Evolutionary conservation across 1,140 invertebrate species (phyloP).

Genomic region (Drosophila paulistorum): DNA sequence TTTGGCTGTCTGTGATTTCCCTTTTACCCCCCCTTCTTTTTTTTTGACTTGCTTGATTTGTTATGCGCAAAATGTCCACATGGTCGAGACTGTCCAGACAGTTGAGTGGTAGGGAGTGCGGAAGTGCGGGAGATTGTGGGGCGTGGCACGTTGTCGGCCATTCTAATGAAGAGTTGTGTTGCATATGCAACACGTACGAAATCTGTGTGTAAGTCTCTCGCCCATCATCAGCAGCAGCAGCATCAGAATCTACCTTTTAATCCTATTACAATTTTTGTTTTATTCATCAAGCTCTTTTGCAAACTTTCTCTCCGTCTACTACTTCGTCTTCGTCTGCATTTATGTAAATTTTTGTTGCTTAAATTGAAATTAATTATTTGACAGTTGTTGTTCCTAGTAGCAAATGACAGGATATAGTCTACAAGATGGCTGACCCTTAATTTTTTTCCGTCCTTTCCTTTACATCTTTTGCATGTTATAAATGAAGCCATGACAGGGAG

Average conservation of each 20-base stretch:
- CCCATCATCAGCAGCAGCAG: constrained; percentile 47
- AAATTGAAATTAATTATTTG: constrained; percentile 81
- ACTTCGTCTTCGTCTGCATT: constrained; percentile 43
- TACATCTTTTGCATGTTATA: constrained; percentile 53
- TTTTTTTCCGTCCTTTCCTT: constrained; percentile 12
- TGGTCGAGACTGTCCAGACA: constrained; percentile 69
- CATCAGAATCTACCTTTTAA: constrained; percentile 72
- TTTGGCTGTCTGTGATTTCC: constrained; percentile 75
- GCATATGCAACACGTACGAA: constrained; percentile 77
- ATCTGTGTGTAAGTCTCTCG: constrained; percentile 59
- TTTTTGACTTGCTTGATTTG: constrained; percentile 71
- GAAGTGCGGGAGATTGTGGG: constrained; percentile 8
- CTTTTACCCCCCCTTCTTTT: constrained; percentile 45
- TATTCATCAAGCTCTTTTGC: constrained; percentile 65
- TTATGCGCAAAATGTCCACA: constrained; percentile 80
- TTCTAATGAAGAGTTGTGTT: constrained; percentile 76
- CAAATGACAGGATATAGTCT: constrained; percentile 47
- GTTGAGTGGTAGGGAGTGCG: neutral
- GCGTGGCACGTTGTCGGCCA: constrained; percentile 67
- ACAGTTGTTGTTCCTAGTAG: constrained; percentile 65
- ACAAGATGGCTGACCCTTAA: constrained; percentile 6
- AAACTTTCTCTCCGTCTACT: constrained; percentile 9
- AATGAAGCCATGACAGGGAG: constrained; percentile 50
- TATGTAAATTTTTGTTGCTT: constrained; percentile 78
- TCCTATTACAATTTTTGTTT: constrained; percentile 80